phyloP scores from a whole-genome alignment of 2,888 invertebrate genomes.

The Ophion costatus region DNA sequence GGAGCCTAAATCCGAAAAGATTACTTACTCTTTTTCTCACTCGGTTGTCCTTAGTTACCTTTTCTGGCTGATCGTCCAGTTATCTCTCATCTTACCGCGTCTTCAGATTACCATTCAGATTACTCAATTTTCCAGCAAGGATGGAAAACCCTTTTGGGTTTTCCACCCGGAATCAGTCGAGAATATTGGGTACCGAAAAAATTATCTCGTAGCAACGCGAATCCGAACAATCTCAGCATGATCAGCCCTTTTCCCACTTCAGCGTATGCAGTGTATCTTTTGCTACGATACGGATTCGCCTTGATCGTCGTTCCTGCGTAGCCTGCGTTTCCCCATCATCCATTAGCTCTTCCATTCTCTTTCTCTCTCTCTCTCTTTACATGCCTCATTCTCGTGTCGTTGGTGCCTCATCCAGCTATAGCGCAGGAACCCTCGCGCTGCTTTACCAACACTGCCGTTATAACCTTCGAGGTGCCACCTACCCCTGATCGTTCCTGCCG shows the following conservation, averaged over 20 bases:
- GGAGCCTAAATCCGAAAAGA: too few relatives aligned
- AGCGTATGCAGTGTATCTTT: conserved; percentile 24
- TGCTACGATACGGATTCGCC: conserved; percentile 49
- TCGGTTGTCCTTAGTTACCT: too few relatives aligned
- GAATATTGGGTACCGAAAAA: too few relatives aligned
- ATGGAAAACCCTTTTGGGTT: too few relatives aligned
- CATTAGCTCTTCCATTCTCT: conserved; percentile 55
- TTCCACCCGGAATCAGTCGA: too few relatives aligned
- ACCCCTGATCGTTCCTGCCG: conserved; percentile 29
- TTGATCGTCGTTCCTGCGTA: conserved; percentile 39
- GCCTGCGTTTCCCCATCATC: conserved; percentile 7
- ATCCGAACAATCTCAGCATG: too few relatives aligned
- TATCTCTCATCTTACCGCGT: too few relatives aligned
- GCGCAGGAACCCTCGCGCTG: not conserved
- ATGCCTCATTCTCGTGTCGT: conserved; percentile 61
- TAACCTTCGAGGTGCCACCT: conserved; percentile 47
- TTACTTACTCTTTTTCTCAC: too few relatives aligned
- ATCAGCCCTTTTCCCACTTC: conserved; percentile 3
- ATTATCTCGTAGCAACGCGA: too few relatives aligned
- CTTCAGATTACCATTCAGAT: too few relatives aligned
- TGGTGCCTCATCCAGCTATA: conserved; percentile 66
- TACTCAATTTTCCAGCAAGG: too few relatives aligned
- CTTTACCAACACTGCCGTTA: conserved; percentile 41
- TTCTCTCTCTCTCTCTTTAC: conserved; percentile 37
- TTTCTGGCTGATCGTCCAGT: too few relatives aligned